Base-by-base conservation (phyloP, 2,888 invertebrate genomes). In the Enchytraeus crypticus region DNA sequence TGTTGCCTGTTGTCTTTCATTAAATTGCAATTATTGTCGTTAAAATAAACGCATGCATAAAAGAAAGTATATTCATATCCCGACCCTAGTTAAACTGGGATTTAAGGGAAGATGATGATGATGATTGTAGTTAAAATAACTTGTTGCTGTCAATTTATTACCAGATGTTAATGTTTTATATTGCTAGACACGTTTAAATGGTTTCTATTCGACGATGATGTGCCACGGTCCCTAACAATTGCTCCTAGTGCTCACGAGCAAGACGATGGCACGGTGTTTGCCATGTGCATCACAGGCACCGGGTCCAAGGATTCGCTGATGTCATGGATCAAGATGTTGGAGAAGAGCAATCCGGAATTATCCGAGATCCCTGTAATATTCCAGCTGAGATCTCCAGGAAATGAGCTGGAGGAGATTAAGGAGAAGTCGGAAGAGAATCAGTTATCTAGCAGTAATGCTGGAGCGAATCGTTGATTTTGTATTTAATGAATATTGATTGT, bases 221-320 rank as follows among this genome's bases (percentile, higher is more conserved):
- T 69, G 5, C 65, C 65, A 18, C 61, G 57, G 38, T 53, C 59
- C 4, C 29, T 75, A 14, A 67, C 70, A 18, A 77, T 83, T 2
- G 78, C 82, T 62, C 85, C 85, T 11, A 85, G 87, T 30, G 85
- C 92, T 1, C 95, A 97, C 76, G 90, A 93, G 76, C 93, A 96
- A 80, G 87, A 89, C 59, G 93, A 96, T 79, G 92, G 92, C 3
- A 88, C 88, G 0, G 87, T 95, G 71, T 84, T 90, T 68, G 88
- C 87, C 8, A 83, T 92, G 56, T 92, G 92, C 81, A 90, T 91
- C 30, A 93, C 95, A 61, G 95, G 95, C 56, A 88, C 89, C 11
- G 89, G 90, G 21, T 72, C 74, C 4, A 79, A 90, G 79, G 92
- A 93, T 80, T 93, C 95, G 0, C 80, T 96, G 5, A 79, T 93